phyloP scores from a whole-genome alignment of 2,113 vertebrate species.

The Numida meleagris region DNA sequence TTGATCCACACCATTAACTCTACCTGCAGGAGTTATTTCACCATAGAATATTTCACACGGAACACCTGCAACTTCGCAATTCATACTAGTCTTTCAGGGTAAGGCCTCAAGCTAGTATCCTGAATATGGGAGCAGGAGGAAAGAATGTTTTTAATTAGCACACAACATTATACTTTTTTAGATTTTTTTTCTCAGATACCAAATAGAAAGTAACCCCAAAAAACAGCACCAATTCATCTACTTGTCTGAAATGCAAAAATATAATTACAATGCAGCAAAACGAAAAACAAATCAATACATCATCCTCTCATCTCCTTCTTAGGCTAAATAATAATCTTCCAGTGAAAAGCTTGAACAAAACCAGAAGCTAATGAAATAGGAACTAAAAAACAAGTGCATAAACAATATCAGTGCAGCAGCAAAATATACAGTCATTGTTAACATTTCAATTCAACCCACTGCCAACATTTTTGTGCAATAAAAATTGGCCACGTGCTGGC shows the following conservation, averaged over 20 bases:
- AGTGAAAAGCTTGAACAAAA: slow-evolving; percentile 68
- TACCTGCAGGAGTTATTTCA: slow-evolving; percentile 51
- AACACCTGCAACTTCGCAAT: background rate
- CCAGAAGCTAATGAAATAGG: slow-evolving; percentile 60
- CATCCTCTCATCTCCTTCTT: slow-evolving; percentile 69
- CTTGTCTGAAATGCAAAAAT: slow-evolving; percentile 56
- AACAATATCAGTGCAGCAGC: slow-evolving; percentile 77
- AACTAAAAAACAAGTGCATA: slow-evolving; percentile 76
- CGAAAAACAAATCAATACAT: slow-evolving; percentile 62
- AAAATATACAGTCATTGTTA: slow-evolving; percentile 71
- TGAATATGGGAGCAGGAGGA: slow-evolving; percentile 65
- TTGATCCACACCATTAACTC: slow-evolving; percentile 41
- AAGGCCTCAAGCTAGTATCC: slow-evolving; percentile 70
- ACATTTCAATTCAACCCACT: slow-evolving; percentile 74
- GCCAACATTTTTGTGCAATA: slow-evolving; percentile 77
- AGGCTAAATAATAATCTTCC: slow-evolving; percentile 72
- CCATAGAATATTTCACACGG: slow-evolving; percentile 11
- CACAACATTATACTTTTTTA: slow-evolving; percentile 59
- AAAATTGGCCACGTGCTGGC: slow-evolving; percentile 67
- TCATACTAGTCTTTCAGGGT: slow-evolving; percentile 51
- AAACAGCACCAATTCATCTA: slow-evolving; percentile 76
- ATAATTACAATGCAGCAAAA: slow-evolving; percentile 57
- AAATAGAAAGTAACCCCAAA: slow-evolving; percentile 57
- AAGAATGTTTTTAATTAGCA: slow-evolving; percentile 60
- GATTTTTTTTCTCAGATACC: slow-evolving; percentile 42